These are phyloP conservation scores for Metacarcinus magister DNA, from an alignment of 2,888 invertebrate species.

Conservation along the genomic window DNA sequence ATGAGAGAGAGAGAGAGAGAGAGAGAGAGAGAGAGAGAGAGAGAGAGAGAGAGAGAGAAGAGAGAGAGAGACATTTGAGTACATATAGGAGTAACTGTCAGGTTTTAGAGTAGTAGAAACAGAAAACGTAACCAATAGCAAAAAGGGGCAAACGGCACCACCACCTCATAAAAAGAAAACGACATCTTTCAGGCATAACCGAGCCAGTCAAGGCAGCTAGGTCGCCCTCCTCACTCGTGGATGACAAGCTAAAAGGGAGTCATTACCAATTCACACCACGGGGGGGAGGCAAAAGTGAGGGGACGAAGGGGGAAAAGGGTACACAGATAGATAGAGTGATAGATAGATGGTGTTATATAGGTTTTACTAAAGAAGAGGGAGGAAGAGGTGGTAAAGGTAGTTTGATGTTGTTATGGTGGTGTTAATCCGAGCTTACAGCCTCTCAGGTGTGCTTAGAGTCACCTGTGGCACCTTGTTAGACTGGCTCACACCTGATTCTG, in stretches of 20 bases:
- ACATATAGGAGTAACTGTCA: neutral
- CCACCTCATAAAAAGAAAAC: constrained; percentile 41
- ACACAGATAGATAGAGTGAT: neutral
- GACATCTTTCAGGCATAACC: neutral
- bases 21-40: constrained; percentile 26
- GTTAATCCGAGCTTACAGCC: constrained; percentile 29
- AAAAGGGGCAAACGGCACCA: neutral
- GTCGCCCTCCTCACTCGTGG: neutral
- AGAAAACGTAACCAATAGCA: neutral
- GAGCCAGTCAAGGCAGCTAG: neutral
- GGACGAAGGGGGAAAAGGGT: neutral
- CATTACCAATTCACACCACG: neutral
- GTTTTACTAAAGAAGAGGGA: neutral
- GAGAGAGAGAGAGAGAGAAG: constrained; percentile 34
- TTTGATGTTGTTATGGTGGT: neutral
- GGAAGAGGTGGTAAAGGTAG: neutral
- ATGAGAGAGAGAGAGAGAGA: neutral
- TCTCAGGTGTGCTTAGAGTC: neutral
- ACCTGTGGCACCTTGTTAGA: constrained; percentile 13
- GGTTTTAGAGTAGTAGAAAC: neutral
- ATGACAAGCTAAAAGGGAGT: neutral
- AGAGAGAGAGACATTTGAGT: neutral
- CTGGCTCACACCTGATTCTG: neutral
- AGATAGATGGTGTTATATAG: neutral
- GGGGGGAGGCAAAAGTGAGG: neutral